phyloP scores from a whole-genome alignment of 2,888 invertebrate species.

The Cetonia aurata region DNA sequence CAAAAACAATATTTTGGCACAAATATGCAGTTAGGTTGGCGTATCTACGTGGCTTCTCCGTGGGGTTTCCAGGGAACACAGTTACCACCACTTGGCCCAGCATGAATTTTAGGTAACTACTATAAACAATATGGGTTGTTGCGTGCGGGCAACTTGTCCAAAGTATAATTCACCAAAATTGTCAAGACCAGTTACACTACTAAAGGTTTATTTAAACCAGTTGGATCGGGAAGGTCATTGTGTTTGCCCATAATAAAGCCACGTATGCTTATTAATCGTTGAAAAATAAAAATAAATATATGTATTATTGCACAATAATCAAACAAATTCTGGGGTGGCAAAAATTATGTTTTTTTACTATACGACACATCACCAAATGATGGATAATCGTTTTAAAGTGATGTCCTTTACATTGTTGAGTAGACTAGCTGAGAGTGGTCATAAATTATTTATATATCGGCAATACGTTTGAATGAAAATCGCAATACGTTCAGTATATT shows the following conservation, averaged over 20 bases:
- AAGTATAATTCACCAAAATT: conserved; percentile 15
- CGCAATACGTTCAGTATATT: conserved; percentile 1
- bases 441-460: conserved; percentile 30
- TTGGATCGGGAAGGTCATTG: too few relatives aligned
- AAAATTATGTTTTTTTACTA: conserved; percentile 25
- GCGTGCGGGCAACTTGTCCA: background rate
- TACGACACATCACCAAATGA: conserved; percentile 17
- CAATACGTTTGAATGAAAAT: conserved; percentile 26
- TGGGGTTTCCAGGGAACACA: background rate
- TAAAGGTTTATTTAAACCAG: too few relatives aligned
- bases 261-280: background rate
- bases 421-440: conserved; percentile 13
- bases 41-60: background rate
- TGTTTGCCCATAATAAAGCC: too few relatives aligned
- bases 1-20: too few relatives aligned
- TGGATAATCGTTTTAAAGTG: conserved; percentile 10
- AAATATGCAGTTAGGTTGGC: too few relatives aligned
- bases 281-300: conserved; percentile 1
- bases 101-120: background rate
- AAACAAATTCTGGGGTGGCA: conserved; percentile 8
- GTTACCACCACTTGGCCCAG: background rate
- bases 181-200: conserved; percentile 6
- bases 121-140: too few relatives aligned
- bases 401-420: conserved; percentile 16
- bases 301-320: background rate